Evolutionary conservation across 2,797 vertebrate species (phyloP).

Genomic region (Anabas testudineus): DNA sequence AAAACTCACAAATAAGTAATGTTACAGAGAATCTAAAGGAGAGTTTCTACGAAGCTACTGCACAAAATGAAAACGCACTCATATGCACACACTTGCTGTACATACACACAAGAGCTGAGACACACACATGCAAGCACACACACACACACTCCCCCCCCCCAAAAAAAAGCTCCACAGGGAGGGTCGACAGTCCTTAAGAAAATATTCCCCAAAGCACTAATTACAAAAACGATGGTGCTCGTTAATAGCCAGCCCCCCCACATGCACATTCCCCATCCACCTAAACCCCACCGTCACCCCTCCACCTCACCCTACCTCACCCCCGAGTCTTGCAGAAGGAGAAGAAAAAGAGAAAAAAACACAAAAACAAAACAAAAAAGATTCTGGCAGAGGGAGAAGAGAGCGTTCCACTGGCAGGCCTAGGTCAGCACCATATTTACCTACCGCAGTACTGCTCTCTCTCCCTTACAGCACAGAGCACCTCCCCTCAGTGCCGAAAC

Average conservation of each 20-base stretch:
- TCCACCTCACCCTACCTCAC: constrained; percentile 23
- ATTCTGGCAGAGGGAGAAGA: constrained; percentile 77
- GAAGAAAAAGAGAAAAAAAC: constrained; percentile 44
- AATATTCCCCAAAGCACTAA: constrained; percentile 88
- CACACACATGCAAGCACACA: constrained; percentile 32
- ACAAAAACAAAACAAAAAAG: constrained; percentile 78
- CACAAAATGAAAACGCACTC: constrained; percentile 29
- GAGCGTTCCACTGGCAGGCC: constrained; percentile 81
- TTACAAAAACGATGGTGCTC: constrained; percentile 86
- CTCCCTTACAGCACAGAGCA: constrained; percentile 65
- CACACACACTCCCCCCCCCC: constrained; percentile 35
- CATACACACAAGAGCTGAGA: constrained; percentile 30
- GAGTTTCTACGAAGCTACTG: constrained; percentile 13
- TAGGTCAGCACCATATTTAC: constrained; percentile 85
- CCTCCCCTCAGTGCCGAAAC: constrained; percentile 73
- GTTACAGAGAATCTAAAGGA: constrained; percentile 14
- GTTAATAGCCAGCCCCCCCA: constrained; percentile 74
- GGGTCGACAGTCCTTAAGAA: constrained; percentile 82
- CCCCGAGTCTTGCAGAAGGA: constrained; percentile 56
- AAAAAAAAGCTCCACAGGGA: constrained; percentile 81
- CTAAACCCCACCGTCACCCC: constrained; percentile 43
- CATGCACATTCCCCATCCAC: constrained; percentile 42
- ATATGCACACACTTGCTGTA: constrained; percentile 26
- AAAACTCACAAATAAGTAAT: constrained; percentile 23
- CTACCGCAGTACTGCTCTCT: constrained; percentile 85